A percentile compares a stretch with the other conserved stretches of the same genome.
Evolutionary conservation across 2,888 invertebrate species (phyloP).

Genomic region (Diplazon laetatorius): DNA sequence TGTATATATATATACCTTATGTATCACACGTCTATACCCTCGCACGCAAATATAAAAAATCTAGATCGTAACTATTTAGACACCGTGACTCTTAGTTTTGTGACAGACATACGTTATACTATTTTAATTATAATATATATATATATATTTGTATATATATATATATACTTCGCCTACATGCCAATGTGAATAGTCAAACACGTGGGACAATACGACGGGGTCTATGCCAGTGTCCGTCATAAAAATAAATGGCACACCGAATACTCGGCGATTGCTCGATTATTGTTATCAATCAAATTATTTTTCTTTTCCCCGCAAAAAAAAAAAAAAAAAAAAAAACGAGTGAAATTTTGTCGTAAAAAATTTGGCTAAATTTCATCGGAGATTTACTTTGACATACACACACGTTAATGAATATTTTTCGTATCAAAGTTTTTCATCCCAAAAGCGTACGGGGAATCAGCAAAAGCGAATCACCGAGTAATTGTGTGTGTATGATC

Average conservation of each 20-base stretch:
- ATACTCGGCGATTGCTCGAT: slow-evolving; percentile 40
- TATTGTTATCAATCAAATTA: not conserved
- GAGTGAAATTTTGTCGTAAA: slow-evolving; percentile 22
- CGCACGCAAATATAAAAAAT: slow-evolving; percentile 79
- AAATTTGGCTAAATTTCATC: slow-evolving; percentile 11
- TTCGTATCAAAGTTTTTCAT: slow-evolving; percentile 8
- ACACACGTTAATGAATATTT: not conserved
- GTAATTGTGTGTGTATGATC: slow-evolving; percentile 14
- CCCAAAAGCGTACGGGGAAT: not conserved
- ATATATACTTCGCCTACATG: slow-evolving; percentile 53
- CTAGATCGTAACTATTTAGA: slow-evolving; percentile 80
- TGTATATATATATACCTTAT: slow-evolving; percentile 60
- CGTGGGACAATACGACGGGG: slow-evolving; percentile 38
- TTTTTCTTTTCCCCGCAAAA: slow-evolving; percentile 13
- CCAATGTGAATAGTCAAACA: slow-evolving; percentile 62
- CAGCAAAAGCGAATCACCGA: slow-evolving; percentile 27
- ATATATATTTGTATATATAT: too few relatives aligned
- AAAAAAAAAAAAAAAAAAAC: slow-evolving; percentile 41
- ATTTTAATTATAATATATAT: slow-evolving; percentile 61
- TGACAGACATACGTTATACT: slow-evolving; percentile 76
- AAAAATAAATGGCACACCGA: slow-evolving; percentile 35
- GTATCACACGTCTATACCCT: slow-evolving; percentile 74
- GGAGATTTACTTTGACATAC: slow-evolving; percentile 19
- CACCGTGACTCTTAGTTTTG: slow-evolving; percentile 78
- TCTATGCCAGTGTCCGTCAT: slow-evolving; percentile 26